phyloP scores from a whole-genome alignment of 2,113 vertebrate species.

The Spilogale gracilis region DNA sequence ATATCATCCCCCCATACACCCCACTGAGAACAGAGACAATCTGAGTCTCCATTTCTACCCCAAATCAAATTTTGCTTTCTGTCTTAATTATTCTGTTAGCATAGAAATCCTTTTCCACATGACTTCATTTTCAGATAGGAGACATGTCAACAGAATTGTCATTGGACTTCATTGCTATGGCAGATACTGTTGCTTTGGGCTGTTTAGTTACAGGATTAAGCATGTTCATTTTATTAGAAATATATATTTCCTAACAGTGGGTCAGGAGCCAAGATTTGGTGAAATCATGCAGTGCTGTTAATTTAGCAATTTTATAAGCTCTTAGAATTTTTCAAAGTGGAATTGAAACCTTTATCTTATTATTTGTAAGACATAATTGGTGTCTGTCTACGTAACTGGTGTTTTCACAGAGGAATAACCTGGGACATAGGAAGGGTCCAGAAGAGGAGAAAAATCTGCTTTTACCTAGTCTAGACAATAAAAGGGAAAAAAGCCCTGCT shows the following conservation, averaged over 20 bases:
- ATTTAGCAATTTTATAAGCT: constrained; percentile 38
- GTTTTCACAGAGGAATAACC: constrained; percentile 6
- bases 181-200: constrained; percentile 41
- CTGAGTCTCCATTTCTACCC: background rate
- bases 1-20: background rate
- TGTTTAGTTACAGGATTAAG: background rate
- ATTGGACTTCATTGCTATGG: constrained; percentile 50
- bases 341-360: background rate
- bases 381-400: background rate
- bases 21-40: background rate
- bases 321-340: background rate
- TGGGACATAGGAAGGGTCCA: background rate
- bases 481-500: background rate
- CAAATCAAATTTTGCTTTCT: constrained; percentile 53
- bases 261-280: constrained; percentile 21
- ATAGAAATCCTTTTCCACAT: constrained; percentile 74
- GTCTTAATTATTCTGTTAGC: constrained; percentile 70
- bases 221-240: constrained; percentile 48
- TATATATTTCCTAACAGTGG: constrained; percentile 53
- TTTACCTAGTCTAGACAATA: background rate
- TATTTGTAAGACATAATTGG: background rate
- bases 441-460: background rate
- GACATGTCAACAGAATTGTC: constrained; percentile 64
- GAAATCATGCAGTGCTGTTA: constrained; percentile 43
- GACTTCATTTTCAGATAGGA: constrained; percentile 67